Conservation (phyloP, 2,888 invertebrate genomes). For the Empis livida region DNA sequence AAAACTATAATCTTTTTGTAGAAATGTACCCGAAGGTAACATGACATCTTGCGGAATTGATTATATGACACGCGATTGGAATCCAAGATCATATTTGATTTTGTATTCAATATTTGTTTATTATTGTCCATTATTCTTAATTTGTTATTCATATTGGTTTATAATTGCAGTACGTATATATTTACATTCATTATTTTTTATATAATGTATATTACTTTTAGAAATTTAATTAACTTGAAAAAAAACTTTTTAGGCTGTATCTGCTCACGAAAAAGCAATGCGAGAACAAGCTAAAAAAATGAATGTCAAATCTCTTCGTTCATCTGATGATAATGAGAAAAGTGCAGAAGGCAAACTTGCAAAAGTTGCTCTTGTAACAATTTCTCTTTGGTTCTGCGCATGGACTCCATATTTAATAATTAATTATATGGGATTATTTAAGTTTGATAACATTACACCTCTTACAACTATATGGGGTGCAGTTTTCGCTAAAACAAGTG, state of each 20-base stretch:
- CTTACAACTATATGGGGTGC: slow-evolving; percentile 63
- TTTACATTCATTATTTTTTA: no score
- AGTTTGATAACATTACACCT: slow-evolving; percentile 58
- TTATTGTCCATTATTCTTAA: slow-evolving; percentile 60
- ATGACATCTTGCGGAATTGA: slow-evolving; percentile 89
- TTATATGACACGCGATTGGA: slow-evolving; percentile 62
- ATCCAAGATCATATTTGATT: slow-evolving; percentile 67
- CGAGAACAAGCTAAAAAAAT: slow-evolving; percentile 86
- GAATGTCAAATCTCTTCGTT: slow-evolving; percentile 79
- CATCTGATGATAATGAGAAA: slow-evolving; percentile 60
- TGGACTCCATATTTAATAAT: slow-evolving; percentile 85
- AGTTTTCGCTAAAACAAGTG: slow-evolving; percentile 47
- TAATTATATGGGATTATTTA: slow-evolving; percentile 68
- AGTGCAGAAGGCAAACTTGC: slow-evolving; percentile 80
- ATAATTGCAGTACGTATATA: slow-evolving; percentile 56
- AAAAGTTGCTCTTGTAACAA: slow-evolving; percentile 82
- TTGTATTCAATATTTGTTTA: slow-evolving; percentile 69
- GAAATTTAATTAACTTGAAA: not conserved
- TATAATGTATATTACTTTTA: not conserved
- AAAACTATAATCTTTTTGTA: slow-evolving; percentile 22
- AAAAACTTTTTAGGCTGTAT: slow-evolving; percentile 46
- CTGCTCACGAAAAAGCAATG: slow-evolving; percentile 75
- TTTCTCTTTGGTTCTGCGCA: slow-evolving; percentile 81
- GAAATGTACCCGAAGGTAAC: slow-evolving; percentile 88
- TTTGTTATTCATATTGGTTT: slow-evolving; percentile 78